phyloP scores from a whole-genome alignment of 2,797 vertebrate genomes.

The Lepus townsendii region DNA sequence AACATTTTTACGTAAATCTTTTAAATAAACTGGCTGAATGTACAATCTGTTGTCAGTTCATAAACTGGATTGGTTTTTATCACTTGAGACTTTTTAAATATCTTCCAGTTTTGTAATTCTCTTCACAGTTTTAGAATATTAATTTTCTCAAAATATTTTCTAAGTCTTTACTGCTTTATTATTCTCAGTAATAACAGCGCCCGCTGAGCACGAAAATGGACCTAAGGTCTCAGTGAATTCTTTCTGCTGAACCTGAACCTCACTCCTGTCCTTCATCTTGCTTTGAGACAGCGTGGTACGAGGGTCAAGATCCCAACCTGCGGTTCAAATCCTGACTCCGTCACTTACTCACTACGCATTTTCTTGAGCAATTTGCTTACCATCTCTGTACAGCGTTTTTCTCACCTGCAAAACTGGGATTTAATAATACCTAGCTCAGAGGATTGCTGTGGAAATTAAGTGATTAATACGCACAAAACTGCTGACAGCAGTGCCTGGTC shows the following conservation, averaged over 20 bases:
- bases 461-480: neutral
- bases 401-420: neutral
- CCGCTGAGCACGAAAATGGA: neutral
- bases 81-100: constrained; percentile 48
- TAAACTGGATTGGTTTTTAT: constrained; percentile 31
- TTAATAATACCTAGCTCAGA: neutral
- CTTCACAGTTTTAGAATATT: neutral
- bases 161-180: constrained; percentile 1
- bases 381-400: neutral
- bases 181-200: neutral
- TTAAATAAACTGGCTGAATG: constrained; percentile 24
- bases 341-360: neutral
- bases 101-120: constrained; percentile 31
- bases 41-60: neutral
- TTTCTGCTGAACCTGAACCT: neutral
- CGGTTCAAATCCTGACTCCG: neutral
- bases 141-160: neutral
- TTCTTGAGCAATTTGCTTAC: constrained; percentile 5
- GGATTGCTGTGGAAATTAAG: constrained; percentile 28
- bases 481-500: neutral
- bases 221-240: neutral
- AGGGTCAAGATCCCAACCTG: neutral
- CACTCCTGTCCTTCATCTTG: neutral
- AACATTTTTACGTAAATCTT: constrained; percentile 12
- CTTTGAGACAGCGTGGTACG: neutral